Conservation (phyloP, 2,797 vertebrate species). For the Ceyx erithaca region DNA sequence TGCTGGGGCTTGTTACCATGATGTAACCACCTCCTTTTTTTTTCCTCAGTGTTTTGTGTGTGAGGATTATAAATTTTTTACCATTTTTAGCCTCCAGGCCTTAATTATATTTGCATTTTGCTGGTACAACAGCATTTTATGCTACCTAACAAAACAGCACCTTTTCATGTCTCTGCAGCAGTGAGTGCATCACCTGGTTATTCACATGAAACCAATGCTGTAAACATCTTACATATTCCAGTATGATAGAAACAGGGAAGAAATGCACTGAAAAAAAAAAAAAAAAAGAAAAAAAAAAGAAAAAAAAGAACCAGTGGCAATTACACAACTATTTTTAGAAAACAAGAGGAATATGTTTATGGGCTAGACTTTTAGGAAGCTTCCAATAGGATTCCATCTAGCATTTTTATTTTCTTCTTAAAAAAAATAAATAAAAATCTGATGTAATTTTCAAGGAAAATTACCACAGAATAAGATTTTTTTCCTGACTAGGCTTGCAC, state of each 20-base stretch:
- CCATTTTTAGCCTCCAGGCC: slow-evolving; percentile 15
- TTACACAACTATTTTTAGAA: not conserved
- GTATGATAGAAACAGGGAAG: not conserved
- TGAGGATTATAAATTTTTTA: not conserved
- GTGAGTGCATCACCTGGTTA: not conserved
- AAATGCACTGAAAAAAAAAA: not conserved
- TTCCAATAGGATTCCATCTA: not conserved
- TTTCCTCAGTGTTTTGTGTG: not conserved
- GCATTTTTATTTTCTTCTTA: not conserved
- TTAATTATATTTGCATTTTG: not conserved
- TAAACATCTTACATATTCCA: not conserved
- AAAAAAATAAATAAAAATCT: not conserved
- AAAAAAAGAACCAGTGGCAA: not conserved
- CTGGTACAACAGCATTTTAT: not conserved
- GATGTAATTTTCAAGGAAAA: not conserved
- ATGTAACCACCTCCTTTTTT: slow-evolving; percentile 24
- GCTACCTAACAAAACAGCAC: not conserved
- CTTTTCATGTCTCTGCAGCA: not conserved
- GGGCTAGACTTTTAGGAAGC: not conserved
- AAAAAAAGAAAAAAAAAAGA: too few relatives aligned
- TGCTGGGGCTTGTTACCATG: slow-evolving; percentile 54
- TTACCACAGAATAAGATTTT: not conserved
- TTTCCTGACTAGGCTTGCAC: not conserved
- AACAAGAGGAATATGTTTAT: not conserved
- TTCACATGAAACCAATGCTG: not conserved